Evolutionary conservation across 2,888 invertebrate species (phyloP).

Genomic region (Aricia artaxerxes): DNA sequence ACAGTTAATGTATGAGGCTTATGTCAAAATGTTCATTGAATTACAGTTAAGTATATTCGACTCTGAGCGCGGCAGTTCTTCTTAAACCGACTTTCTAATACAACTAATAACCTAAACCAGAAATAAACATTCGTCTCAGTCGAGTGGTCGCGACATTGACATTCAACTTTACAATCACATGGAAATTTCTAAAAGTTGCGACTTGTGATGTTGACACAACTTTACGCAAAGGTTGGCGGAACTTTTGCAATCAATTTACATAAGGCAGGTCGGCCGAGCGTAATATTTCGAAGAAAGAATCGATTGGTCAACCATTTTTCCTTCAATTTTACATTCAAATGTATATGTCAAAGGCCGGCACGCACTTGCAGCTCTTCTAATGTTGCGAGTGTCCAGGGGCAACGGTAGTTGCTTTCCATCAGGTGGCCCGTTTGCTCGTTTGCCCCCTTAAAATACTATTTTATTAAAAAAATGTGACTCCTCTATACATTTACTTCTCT

Average conservation of each 20-base stretch:
- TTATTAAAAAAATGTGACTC: no score
- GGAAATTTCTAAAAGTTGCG: constrained; percentile 56
- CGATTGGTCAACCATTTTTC: background rate
- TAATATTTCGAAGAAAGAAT: constrained; percentile 15
- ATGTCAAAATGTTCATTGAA: no score
- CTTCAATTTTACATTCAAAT: background rate
- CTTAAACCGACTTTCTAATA: background rate
- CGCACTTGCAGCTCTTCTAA: no score
- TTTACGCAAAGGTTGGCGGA: constrained; percentile 60
- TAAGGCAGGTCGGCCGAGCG: constrained; percentile 34
- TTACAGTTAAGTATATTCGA: no score
- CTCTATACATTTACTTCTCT: no score
- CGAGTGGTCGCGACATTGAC: constrained; percentile 64
- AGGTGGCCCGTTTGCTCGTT: no score
- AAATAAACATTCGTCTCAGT: constrained; percentile 49
- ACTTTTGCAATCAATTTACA: constrained; percentile 54
- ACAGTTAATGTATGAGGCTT: no score
- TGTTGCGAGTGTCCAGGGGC: no score
- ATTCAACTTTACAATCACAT: constrained; percentile 54
- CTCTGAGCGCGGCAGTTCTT: no score
- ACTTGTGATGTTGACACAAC: constrained; percentile 56
- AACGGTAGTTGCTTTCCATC: no score
- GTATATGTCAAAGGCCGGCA: background rate
- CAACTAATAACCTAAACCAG: background rate
- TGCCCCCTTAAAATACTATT: no score